phyloP scores from a whole-genome alignment of 1,140 invertebrate species.

The Papilio dardanus region DNA sequence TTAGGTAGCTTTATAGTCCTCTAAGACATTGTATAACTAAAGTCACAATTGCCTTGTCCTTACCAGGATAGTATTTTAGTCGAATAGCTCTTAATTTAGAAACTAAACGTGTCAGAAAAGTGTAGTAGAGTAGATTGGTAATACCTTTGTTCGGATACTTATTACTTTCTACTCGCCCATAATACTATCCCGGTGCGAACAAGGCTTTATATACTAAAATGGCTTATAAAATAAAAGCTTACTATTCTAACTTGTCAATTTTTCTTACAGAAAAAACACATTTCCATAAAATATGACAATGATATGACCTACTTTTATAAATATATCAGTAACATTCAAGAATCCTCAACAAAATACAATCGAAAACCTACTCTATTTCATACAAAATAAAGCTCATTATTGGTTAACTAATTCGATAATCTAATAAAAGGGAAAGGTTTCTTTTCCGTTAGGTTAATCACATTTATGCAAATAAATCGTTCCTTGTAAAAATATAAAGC shows the following conservation, averaged over 20 bases:
- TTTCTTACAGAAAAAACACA: background rate
- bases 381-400: slow-evolving; percentile 36
- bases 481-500: slow-evolving; percentile 20
- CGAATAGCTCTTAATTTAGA: no score
- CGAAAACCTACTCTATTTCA: slow-evolving; percentile 37
- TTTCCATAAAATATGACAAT: background rate
- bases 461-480: slow-evolving; percentile 50
- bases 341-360: slow-evolving; percentile 26
- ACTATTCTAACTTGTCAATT: background rate
- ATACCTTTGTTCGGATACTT: no score
- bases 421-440: slow-evolving; percentile 45
- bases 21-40: no score
- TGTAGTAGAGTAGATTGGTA: no score
- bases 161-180: no score
- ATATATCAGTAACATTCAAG: slow-evolving; percentile 44
- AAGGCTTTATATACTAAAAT: no score
- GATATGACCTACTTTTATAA: slow-evolving; percentile 46
- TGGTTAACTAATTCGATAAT: slow-evolving; percentile 20
- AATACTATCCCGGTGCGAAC: no score
- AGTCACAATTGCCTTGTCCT: no score
- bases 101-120: no score
- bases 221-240: background rate
- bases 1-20: no score
- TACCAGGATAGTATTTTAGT: no score
- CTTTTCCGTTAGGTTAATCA: slow-evolving; percentile 52